These are phyloP conservation scores for Scophthalmus maximus DNA, from an alignment of 2,113 vertebrate genomes.

Conservation along the genomic window DNA sequence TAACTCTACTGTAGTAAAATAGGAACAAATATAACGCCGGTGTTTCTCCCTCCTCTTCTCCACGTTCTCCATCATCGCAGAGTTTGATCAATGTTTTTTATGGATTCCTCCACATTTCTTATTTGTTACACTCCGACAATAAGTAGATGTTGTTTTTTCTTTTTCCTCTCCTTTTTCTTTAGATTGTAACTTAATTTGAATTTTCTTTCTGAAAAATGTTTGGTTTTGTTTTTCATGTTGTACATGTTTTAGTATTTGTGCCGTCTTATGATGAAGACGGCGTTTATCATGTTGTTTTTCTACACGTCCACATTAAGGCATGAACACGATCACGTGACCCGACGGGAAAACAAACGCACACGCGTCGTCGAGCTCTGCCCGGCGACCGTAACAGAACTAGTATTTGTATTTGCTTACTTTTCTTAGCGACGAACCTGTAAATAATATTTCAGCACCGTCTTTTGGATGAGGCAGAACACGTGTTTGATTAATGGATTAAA, in stretches of 20 bases:
- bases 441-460: conserved; percentile 71
- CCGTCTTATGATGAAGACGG: conserved; percentile 36
- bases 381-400: conserved; percentile 57
- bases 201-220: conserved; percentile 30
- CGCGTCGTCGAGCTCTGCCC: too few relatives aligned
- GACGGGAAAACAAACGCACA: conserved; percentile 30
- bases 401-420: conserved; percentile 71
- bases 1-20: conserved; percentile 77
- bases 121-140: conserved; percentile 35
- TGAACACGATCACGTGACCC: conserved; percentile 50
- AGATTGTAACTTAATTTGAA: conserved; percentile 47
- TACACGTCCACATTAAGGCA: conserved; percentile 44
- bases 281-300: conserved; percentile 63
- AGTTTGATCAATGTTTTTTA: conserved; percentile 45
- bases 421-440: conserved; percentile 68
- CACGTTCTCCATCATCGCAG: conserved; percentile 28
- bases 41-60: conserved; percentile 31
- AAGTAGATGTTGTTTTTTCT: conserved; percentile 35
- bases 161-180: conserved; percentile 21
- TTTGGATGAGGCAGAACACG: conserved; percentile 62
- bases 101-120: conserved; percentile 28
- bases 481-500: conserved; percentile 65
- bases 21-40: conserved; percentile 41
- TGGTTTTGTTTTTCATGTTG: conserved; percentile 26
- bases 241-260: conserved; percentile 34